Evolutionary conservation across 2,797 vertebrate genomes (phyloP).

Genomic region (Phoebastria nigripes): DNA sequence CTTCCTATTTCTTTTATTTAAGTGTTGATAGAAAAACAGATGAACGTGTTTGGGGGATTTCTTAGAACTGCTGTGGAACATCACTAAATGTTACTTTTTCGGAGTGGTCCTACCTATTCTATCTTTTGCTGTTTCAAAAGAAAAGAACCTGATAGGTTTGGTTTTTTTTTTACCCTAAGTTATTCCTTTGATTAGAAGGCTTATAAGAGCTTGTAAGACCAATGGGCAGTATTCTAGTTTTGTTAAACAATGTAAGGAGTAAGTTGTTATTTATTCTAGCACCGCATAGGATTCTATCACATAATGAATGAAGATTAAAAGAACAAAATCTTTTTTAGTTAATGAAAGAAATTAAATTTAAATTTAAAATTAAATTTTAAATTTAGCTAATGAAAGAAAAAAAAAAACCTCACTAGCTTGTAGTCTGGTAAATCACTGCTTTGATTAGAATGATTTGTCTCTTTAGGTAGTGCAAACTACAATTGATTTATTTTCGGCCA

Average conservation of each 20-base stretch:
- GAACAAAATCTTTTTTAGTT: not conserved
- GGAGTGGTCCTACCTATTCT: not conserved
- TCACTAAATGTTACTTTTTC: not conserved
- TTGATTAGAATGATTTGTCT: conserved; percentile 53
- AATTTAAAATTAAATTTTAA: too few relatives aligned
- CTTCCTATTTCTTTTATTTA: not conserved
- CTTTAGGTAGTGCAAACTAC: conserved; percentile 10
- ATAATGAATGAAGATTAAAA: conserved; percentile 20
- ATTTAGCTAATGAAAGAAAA: conserved; percentile 4
- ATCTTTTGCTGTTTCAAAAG: not conserved
- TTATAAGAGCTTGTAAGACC: not conserved
- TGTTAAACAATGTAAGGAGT: not conserved
- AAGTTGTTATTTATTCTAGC: not conserved
- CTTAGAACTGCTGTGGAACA: not conserved
- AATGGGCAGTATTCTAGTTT: not conserved
- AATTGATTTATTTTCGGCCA: conserved; percentile 40
- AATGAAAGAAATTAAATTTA: too few relatives aligned
- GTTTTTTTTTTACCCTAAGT: accelerated
- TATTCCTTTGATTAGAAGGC: not conserved
- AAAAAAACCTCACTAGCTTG: not conserved
- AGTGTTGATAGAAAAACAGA: not conserved
- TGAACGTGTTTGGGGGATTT: not conserved
- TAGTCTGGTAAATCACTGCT: not conserved
- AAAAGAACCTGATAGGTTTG: not conserved
- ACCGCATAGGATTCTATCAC: not conserved